Percentiles rank a stretch among this genome's conserved stretches.
Conservation (phyloP, 2,888 invertebrate genomes). For the Noctua comes region DNA sequence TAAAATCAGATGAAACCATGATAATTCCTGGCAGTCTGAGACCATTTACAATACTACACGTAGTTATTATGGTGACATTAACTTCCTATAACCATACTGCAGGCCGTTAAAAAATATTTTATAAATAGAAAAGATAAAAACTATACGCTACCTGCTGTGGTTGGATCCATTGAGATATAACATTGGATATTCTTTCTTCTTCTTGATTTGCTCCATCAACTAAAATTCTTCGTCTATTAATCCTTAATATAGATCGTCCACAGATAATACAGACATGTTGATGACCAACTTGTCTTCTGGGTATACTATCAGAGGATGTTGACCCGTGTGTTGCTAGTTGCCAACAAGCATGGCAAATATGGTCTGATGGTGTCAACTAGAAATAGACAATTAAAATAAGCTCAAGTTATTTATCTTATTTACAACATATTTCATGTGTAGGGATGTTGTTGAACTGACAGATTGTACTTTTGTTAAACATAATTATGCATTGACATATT, state of each 20-base stretch:
- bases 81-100: too few species aligned
- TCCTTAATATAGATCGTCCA: not conserved
- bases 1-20: not conserved
- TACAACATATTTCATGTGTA: too few species aligned
- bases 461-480: too few species aligned
- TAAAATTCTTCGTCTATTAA: not conserved
- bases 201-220: not conserved
- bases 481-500: too few species aligned
- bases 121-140: too few species aligned
- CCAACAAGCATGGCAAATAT: not conserved
- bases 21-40: not conserved
- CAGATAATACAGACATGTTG: slow-evolving; percentile 7
- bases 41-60: not conserved
- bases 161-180: slow-evolving; percentile 1
- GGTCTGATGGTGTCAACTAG: not conserved
- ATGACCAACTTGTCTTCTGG: slow-evolving; percentile 3
- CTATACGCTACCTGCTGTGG: not conserved
- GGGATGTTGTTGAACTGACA: too few species aligned
- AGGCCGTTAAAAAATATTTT: too few species aligned
- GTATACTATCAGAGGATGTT: not conserved
- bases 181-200: not conserved
- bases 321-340: not conserved
- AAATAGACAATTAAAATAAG: not conserved
- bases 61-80: too few species aligned
- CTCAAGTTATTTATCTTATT: too few species aligned